phyloP scores from a whole-genome alignment of 2,113 vertebrate genomes.

The Pseudorasbora parva region DNA sequence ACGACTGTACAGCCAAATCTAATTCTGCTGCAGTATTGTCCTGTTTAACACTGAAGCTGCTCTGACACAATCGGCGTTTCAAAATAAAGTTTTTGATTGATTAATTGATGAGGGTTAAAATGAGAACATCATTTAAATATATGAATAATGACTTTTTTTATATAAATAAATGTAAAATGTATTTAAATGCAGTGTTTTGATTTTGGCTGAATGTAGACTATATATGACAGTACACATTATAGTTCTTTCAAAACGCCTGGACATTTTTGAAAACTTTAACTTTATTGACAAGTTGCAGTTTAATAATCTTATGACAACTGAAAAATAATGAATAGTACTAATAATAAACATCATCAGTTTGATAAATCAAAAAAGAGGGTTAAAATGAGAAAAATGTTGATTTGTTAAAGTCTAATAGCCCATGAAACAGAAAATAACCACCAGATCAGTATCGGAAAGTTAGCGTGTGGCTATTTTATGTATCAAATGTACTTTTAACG shows the following conservation, averaged over 20 bases:
- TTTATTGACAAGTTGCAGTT: too few relatives aligned
- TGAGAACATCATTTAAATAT: background rate
- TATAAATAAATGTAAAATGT: background rate
- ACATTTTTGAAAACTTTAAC: too few relatives aligned
- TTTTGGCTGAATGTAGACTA: background rate
- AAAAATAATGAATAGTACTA: background rate
- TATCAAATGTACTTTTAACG: background rate
- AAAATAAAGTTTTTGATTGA: too few relatives aligned
- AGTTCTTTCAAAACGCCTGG: background rate
- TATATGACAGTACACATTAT: background rate
- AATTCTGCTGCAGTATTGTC: too few relatives aligned
- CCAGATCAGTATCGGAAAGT: background rate
- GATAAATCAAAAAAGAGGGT: background rate
- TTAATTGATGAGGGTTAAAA: too few relatives aligned
- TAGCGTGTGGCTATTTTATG: background rate
- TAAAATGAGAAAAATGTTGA: background rate
- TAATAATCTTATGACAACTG: too few relatives aligned
- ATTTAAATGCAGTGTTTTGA: background rate
- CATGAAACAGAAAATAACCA: background rate
- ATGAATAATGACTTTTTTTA: too few relatives aligned
- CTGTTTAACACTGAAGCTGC: too few relatives aligned
- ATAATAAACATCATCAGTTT: background rate
- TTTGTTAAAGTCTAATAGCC: background rate
- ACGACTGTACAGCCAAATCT: too few relatives aligned
- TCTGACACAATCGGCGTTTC: too few relatives aligned